Conservation (phyloP, 2,113 vertebrate genomes). For the Vombatus ursinus region DNA sequence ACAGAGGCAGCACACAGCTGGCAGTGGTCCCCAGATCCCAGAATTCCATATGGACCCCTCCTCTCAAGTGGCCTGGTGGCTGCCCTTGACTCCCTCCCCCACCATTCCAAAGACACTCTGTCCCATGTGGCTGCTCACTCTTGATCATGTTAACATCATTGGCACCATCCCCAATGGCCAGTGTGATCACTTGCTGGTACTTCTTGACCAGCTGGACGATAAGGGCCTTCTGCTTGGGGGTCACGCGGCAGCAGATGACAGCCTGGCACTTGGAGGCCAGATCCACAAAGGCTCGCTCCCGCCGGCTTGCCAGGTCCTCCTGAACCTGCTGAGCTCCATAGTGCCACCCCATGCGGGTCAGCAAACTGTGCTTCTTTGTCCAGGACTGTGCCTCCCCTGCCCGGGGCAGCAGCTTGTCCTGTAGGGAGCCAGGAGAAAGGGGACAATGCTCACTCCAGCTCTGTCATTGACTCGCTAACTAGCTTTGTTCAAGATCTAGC, state of each 20-base stretch:
- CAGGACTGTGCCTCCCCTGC: constrained; percentile 57
- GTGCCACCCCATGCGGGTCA: background rate
- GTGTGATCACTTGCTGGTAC: constrained; percentile 85
- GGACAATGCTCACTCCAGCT: background rate
- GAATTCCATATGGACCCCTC: background rate
- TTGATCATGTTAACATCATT: constrained; percentile 99
- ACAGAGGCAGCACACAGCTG: background rate
- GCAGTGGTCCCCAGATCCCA: background rate
- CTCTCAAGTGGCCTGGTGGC: background rate
- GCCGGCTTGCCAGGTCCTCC: constrained; percentile 68
- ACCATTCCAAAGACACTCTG: rapidly evolving
- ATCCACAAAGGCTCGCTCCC: constrained; percentile 87
- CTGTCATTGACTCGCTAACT: rapidly evolving
- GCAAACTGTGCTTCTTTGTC: background rate
- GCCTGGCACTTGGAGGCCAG: constrained; percentile 90
- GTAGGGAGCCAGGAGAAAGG: rapidly evolving
- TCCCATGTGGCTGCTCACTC: constrained; percentile 84
- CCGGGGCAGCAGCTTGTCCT: constrained; percentile 81
- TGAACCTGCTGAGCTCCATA: background rate
- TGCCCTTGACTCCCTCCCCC: too few relatives aligned
- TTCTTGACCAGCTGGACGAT: constrained; percentile 90
- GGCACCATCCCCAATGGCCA: constrained; percentile 95
- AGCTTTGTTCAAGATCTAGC: rapidly evolving
- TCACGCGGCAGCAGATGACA: constrained; percentile 95
- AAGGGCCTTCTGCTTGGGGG: constrained; percentile 93